A percentile compares a stretch with the other conserved stretches of the same genome.
Conservation (phyloP, 92 coral and sea anemone species). For the Palythoa grandiflora region DNA sequence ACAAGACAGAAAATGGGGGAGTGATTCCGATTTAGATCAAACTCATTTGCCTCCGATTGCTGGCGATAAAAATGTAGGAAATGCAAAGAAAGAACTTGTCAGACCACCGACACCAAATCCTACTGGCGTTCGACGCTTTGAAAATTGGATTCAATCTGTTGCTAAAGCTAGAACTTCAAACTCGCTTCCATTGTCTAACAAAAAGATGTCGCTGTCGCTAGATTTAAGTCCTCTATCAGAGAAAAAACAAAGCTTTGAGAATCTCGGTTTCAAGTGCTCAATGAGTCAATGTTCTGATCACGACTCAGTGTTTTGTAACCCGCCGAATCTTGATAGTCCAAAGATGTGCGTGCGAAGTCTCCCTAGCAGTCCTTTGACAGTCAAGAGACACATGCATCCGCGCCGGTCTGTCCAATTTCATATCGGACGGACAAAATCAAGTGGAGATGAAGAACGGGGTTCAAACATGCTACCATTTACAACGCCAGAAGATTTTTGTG, state of each 20-base stretch:
- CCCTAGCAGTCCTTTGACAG: slow-evolving; percentile 54
- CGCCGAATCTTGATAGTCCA: slow-evolving; percentile 49
- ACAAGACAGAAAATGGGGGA: slow-evolving; percentile 43
- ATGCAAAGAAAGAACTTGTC: background rate
- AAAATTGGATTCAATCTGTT: background rate
- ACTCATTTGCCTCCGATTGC: slow-evolving; percentile 32
- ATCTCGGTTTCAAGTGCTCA: slow-evolving; percentile 10
- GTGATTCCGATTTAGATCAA: slow-evolving; percentile 11
- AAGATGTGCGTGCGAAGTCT: slow-evolving; percentile 54
- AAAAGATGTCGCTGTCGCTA: slow-evolving; percentile 28
- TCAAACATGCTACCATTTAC: background rate
- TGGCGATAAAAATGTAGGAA: background rate
- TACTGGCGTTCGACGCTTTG: background rate
- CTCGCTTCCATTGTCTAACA: slow-evolving; percentile 36
- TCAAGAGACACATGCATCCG: background rate
- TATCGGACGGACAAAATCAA: background rate
- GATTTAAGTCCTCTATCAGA: slow-evolving; percentile 40
- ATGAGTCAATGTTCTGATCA: slow-evolving; percentile 20
- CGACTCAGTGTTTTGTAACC: slow-evolving; percentile 29
- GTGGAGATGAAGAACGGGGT: background rate
- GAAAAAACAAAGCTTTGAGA: slow-evolving; percentile 26
- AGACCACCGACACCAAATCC: slow-evolving; percentile 33
- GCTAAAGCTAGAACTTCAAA: slow-evolving; percentile 26
- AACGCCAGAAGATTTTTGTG: background rate
- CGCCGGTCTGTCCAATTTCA: slow-evolving; percentile 21